Base-by-base conservation (phyloP, 2,888 invertebrate species). In the Mesorhabditis belari region DNA sequence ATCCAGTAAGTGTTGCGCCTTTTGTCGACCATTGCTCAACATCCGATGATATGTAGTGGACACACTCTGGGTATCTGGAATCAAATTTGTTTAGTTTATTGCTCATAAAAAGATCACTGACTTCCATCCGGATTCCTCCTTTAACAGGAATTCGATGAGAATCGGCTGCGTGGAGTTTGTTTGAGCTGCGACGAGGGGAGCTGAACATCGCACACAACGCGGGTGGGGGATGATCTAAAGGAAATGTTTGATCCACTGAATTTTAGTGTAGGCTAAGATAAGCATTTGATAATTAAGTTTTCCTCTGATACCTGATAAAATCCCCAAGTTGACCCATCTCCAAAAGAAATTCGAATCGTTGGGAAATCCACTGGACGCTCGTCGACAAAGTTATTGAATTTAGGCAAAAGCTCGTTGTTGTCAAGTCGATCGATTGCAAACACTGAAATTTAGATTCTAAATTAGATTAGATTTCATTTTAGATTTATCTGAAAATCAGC, bases 61-160 rank as follows among this genome's bases (percentile, higher is more conserved):
- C 75, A 57, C 77, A 77, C 61, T 77, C 76, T 5, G 77, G 77
- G 55, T 71, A 71, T 54, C n/a, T n/a, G n/a, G n/a, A n/a, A n/a
- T n/a, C n/a, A n/a, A n/a, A n/a, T n/a, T n/a, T n/a, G n/a, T n/a
- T n/a, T n/a, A n/a, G n/a, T n/a, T n/a, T n/a, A n/a, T n/a, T n/a
- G n/a, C n/a, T n/a, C n/a, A n/a, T n/a, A n/a, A n/a, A n/a, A n/a
- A n/a, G n/a, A n/a, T n/a, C n/a, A n/a, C n/a, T n/a, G n/a, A n/a
- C n/a, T 68, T 70, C 75, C 75, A 77, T n/a, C 72, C 67, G 28
- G 67, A 65, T 12, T 69, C 69, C 23, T 70, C 71, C 19, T 64
- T 63, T 1, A 75, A 64, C 50, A 66, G 65, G 53, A 67, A 75
- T 29, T 71, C 67, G 6, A 75, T 62, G 35, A 65, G 61, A 6